Evolutionary conservation across 2,888 invertebrate species (phyloP).

Genomic region (Punctoribates punctum): DNA sequence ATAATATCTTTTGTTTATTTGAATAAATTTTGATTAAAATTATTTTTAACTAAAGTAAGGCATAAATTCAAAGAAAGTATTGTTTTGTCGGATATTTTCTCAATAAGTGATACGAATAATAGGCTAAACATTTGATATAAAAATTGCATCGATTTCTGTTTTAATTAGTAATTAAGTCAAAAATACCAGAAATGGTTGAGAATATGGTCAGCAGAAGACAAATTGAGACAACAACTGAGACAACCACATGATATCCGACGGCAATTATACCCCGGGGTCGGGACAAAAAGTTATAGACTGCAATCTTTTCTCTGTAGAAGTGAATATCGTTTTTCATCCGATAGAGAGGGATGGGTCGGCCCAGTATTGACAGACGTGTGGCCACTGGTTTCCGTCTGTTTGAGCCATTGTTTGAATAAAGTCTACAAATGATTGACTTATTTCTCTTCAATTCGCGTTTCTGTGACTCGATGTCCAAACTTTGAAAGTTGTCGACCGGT

Average conservation of each 20-base stretch:
- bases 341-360: constrained; percentile 24
- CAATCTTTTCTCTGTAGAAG: constrained; percentile 12
- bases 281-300: constrained; percentile 36
- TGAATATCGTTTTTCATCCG: neutral
- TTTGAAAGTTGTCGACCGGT: too few relatives aligned
- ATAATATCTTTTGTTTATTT: neutral
- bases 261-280: constrained; percentile 26
- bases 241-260: constrained; percentile 20
- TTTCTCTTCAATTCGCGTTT: neutral
- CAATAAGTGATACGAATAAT: too few relatives aligned
- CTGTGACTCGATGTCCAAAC: neutral
- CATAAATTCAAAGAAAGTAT: too few relatives aligned
- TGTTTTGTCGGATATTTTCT: too few relatives aligned
- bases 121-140: too few relatives aligned
- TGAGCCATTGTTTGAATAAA: neutral
- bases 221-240: constrained; percentile 18
- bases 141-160: neutral
- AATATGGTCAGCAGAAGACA: constrained; percentile 30
- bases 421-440: neutral
- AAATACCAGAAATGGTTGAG: constrained; percentile 31
- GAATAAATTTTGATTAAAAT: neutral
- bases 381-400: neutral
- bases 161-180: neutral
- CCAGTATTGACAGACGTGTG: constrained; percentile 32
- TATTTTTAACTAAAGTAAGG: neutral